Conservation (phyloP, 2,888 invertebrate species). For the Colostygia pectinataria region DNA sequence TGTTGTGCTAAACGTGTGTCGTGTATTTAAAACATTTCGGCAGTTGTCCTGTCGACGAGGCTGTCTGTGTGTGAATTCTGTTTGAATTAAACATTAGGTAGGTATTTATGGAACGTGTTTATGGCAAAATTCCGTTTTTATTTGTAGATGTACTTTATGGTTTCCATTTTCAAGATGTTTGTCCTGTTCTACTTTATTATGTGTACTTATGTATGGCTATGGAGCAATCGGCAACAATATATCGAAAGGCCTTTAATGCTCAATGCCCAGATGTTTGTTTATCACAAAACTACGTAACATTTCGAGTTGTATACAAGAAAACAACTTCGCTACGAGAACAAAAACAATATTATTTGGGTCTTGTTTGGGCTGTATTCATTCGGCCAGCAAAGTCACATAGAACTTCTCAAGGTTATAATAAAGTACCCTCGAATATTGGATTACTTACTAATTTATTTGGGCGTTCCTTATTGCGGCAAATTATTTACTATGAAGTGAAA, state of each 20-base stretch:
- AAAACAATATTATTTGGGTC: slow-evolving; percentile 13
- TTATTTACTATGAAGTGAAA: slow-evolving; percentile 1
- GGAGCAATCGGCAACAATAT: slow-evolving; percentile 31
- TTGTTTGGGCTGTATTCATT: slow-evolving; percentile 20
- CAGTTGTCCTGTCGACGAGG: slow-evolving; percentile 10
- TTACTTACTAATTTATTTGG: slow-evolving; percentile 17
- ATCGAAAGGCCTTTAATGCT: slow-evolving; percentile 37
- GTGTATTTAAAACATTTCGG: slow-evolving; percentile 34
- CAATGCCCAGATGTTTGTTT: slow-evolving; percentile 35
- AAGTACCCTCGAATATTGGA: slow-evolving; percentile 23
- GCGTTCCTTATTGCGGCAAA: slow-evolving; percentile 4
- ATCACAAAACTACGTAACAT: slow-evolving; percentile 14
- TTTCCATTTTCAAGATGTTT: slow-evolving; percentile 21
- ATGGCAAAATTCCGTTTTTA: slow-evolving; percentile 6
- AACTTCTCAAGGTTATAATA: slow-evolving; percentile 25
- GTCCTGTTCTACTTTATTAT: slow-evolving; percentile 32
- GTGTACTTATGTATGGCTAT: slow-evolving; percentile 33
- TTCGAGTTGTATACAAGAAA: slow-evolving; percentile 16
- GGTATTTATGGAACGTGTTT: slow-evolving; percentile 16
- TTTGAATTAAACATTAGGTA: slow-evolving; percentile 22
- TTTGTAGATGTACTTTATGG: slow-evolving; percentile 2
- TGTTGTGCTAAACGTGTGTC: slow-evolving; percentile 27
- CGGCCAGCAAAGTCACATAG: slow-evolving; percentile 18
- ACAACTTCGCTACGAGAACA: slow-evolving; percentile 14
- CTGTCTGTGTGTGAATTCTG: slow-evolving; percentile 17